Base-by-base conservation (phyloP, 2,797 vertebrate species). In the Danionella dracula region DNA sequence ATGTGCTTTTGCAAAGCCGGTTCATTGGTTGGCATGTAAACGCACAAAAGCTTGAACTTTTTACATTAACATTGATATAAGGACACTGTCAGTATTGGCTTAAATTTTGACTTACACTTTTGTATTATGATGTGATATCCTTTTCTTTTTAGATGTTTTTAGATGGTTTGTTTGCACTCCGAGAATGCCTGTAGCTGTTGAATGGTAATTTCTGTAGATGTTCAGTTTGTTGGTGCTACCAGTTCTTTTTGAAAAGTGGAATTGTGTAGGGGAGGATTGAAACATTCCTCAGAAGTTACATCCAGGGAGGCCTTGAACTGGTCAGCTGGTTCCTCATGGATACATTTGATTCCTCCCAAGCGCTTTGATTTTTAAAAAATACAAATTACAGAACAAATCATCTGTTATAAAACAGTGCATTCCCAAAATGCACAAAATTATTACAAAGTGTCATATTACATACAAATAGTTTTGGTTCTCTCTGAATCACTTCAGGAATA, bases 91-190 rank as follows among this genome's bases (percentile, higher is more conserved):
- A n/a, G n/a, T n/a, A n/a, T n/a, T n/a, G n/a, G n/a, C n/a, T n/a
- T n/a, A n/a, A n/a, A n/a, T n/a, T n/a, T n/a, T n/a, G n/a, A n/a
- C n/a, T n/a, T n/a, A n/a, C n/a, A n/a, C n/a, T n/a, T n/a, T n/a
- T n/a, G n/a, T n/a, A n/a, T n/a, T n/a, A n/a, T n/a, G n/a, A n/a
- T n/a, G n/a, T n/a, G n/a, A n/a, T n/a, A n/a, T n/a, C n/a, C n/a
- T n/a, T 68, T 51, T 35, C 40, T 37, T 37, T 65, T 50, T 16
- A 41, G 41, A 35, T 37, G 11, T 46, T 55, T 66, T 61, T 44
- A 61, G 71, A 56, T 11, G 53, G 17, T 53, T 72, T 66, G 42
- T 19, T 31, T 48, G 29, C 67, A 12, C 29, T 69, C 55, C 42
- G 15, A 11, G 31, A 23, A 44, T 17, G 20, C 23, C 35, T 17